phyloP scores from a whole-genome alignment of 2,113 vertebrate species.

The Nettapus auritus region DNA sequence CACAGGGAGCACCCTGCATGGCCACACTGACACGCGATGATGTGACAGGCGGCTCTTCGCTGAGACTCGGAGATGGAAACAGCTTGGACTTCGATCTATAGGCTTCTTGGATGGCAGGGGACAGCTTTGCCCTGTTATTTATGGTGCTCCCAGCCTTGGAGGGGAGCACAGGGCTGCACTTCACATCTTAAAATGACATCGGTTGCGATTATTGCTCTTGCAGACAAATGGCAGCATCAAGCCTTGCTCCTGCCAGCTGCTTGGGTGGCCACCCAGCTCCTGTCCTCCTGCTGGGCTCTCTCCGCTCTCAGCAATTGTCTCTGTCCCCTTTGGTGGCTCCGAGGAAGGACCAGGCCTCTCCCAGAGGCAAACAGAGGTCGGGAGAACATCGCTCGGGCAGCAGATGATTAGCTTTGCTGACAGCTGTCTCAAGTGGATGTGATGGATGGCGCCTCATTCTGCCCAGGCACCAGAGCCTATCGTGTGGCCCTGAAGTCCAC shows the following conservation, averaged over 20 bases:
- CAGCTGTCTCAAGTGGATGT: not conserved
- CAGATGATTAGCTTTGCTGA: not conserved
- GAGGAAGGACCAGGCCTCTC: not conserved
- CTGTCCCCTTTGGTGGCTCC: not conserved
- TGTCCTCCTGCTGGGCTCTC: rapidly evolving
- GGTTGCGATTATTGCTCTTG: not conserved
- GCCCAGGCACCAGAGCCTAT: not conserved
- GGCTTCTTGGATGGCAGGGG: not conserved
- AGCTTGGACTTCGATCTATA: not conserved
- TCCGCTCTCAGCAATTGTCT: not conserved
- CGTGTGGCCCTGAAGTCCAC: not conserved
- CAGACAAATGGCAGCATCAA: rapidly evolving
- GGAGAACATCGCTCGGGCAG: not conserved
- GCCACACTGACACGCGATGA: rapidly evolving
- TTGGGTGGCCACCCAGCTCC: rapidly evolving
- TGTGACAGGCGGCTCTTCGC: not conserved
- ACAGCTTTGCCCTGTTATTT: not conserved
- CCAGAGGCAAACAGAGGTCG: not conserved
- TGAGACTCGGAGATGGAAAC: not conserved
- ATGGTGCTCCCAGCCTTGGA: not conserved
- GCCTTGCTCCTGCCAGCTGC: not conserved
- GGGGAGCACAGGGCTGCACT: not conserved
- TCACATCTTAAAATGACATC: not conserved
- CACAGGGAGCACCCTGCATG: not conserved
- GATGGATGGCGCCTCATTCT: not conserved